A percentile compares a stretch with the other conserved stretches of the same genome.
phyloP scores from a whole-genome alignment of 2,113 vertebrate species.

The Campylomormyrus numenius region DNA sequence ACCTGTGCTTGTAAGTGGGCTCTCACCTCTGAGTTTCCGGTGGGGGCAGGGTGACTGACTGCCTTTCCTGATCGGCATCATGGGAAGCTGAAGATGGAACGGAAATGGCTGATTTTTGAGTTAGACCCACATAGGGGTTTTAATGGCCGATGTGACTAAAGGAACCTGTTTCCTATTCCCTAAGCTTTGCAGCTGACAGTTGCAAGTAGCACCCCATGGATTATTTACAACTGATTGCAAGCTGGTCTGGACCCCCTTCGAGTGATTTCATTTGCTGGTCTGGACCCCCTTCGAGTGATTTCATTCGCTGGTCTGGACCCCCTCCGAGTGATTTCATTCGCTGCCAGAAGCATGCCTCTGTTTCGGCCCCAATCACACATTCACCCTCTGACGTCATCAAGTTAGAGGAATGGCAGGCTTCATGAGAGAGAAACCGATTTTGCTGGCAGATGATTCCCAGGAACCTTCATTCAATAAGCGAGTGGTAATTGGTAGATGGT shows the following conservation, averaged over 20 bases:
- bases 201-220: neutral
- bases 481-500: neutral
- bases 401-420: neutral
- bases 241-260: neutral
- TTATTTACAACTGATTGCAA: neutral
- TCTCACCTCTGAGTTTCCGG: neutral
- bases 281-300: too few species aligned
- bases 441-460: neutral
- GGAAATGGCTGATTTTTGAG: neutral
- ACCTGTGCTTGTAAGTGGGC: neutral
- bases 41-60: neutral
- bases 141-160: neutral
- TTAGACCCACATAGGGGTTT: neutral
- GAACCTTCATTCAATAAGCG: neutral
- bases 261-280: neutral
- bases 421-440: neutral
- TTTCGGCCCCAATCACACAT: neutral
- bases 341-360: neutral
- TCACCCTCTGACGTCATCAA: neutral
- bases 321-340: neutral
- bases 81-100: neutral
- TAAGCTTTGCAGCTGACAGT: neutral
- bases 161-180: neutral
- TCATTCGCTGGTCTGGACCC: neutral
- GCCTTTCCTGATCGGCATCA: neutral